These are phyloP conservation scores for Callitettix versicolor DNA, from an alignment of 1,140 invertebrate genomes.

Conservation along the genomic window DNA sequence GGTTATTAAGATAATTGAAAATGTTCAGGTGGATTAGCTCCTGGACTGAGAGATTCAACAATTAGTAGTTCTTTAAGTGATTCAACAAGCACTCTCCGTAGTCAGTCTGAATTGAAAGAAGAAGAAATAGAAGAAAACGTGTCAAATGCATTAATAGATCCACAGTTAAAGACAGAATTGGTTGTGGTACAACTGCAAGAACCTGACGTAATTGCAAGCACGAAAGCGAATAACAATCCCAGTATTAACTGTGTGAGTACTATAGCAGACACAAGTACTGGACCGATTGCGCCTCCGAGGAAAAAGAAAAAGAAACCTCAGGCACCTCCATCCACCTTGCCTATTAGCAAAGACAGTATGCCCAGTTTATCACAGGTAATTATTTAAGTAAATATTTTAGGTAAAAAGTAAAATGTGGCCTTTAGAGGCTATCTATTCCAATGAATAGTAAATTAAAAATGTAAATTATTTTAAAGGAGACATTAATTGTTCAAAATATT, in stretches of 20 bases:
- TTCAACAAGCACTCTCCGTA: constrained; percentile 19
- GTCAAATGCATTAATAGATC: constrained; percentile 26
- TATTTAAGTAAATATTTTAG: too few species aligned
- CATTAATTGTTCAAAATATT: background rate
- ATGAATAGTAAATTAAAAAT: too few species aligned
- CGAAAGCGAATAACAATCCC: constrained; percentile 45
- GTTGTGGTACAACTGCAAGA: constrained; percentile 46
- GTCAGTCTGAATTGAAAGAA: constrained; percentile 15
- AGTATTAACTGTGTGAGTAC: background rate
- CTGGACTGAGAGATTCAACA: background rate
- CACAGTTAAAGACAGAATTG: background rate
- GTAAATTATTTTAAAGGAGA: background rate
- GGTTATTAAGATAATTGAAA: too few species aligned
- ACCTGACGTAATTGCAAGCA: constrained; percentile 88
- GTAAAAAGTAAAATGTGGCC: too few species aligned
- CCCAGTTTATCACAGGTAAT: constrained; percentile 16
- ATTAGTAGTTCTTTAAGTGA: constrained; percentile 14
- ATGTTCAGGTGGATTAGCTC: background rate
- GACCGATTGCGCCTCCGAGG: constrained; percentile 69
- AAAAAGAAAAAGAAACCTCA: constrained; percentile 59
- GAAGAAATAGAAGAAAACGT: constrained; percentile 2
- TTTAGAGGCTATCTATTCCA: too few species aligned
- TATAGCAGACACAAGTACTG: constrained; percentile 21
- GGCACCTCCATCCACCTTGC: constrained; percentile 15
- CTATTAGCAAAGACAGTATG: constrained; percentile 14